These are phyloP conservation scores for Trachelus stipa DNA, from an alignment of 2,888 invertebrate species.

Conservation along the genomic window DNA sequence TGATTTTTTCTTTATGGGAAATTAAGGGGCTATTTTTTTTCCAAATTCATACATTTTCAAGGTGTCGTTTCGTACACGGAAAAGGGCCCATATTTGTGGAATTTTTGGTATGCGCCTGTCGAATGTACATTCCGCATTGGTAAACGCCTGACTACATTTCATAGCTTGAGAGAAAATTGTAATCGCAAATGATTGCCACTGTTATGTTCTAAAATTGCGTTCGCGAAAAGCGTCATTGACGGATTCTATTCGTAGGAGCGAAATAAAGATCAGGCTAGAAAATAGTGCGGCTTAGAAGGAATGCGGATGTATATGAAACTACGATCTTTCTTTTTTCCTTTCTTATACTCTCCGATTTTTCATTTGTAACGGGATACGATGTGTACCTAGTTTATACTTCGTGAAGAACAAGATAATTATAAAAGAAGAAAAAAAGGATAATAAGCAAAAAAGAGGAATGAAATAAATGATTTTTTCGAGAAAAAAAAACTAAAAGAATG, in stretches of 20 bases:
- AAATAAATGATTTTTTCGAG: constrained; percentile 1
- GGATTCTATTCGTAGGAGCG: neutral
- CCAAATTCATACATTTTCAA: neutral
- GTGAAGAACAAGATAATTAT: neutral
- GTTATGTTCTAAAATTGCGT: neutral
- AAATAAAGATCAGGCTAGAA: neutral
- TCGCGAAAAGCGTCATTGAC: neutral
- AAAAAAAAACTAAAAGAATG: neutral
- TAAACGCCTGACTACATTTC: neutral
- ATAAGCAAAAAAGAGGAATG: neutral
- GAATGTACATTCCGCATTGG: neutral
- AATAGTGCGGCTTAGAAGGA: neutral
- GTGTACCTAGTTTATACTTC: constrained; percentile 27
- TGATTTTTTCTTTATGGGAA: neutral
- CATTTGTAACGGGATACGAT: constrained; percentile 30
- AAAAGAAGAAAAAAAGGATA: neutral
- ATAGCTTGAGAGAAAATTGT: neutral
- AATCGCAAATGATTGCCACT: neutral
- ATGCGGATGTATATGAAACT: neutral
- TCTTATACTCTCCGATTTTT: constrained; percentile 8
- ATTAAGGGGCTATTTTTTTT: neutral
- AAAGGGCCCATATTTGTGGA: neutral
- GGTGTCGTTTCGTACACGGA: neutral
- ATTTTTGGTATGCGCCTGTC: neutral
- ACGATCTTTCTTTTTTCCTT: neutral